These are phyloP conservation scores for Gnathonemus longibarbis DNA, from an alignment of 2,113 vertebrate species.

Conservation along the genomic window DNA sequence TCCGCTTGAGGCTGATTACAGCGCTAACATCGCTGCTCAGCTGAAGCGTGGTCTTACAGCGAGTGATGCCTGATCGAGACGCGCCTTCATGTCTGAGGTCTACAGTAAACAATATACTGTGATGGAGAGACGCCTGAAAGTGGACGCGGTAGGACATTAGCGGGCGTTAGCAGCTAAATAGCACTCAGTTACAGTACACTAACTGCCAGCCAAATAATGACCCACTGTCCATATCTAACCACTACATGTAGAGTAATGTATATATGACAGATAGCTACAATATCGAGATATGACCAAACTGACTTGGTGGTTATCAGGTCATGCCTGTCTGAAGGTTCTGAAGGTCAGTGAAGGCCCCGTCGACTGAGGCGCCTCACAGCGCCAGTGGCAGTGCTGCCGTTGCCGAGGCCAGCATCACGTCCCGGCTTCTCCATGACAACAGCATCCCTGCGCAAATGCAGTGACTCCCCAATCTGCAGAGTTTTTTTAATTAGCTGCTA, in stretches of 20 bases:
- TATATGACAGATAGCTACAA: neutral
- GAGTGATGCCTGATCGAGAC: no score
- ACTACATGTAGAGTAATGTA: neutral
- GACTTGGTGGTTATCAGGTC: neutral
- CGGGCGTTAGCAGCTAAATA: neutral
- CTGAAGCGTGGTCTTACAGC: neutral
- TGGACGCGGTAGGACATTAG: neutral
- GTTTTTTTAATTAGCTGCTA: neutral
- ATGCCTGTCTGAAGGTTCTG: neutral
- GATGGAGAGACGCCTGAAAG: neutral
- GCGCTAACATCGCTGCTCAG: neutral
- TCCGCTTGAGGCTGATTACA: neutral
- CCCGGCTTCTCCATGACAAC: neutral
- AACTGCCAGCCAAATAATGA: no score
- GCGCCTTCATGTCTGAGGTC: no score
- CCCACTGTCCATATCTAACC: neutral
- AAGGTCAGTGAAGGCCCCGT: neutral
- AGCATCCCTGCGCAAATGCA: neutral
- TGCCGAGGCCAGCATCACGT: neutral
- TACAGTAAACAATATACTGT: neutral
- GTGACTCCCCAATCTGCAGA: neutral
- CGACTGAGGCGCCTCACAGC: neutral
- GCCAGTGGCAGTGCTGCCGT: neutral
- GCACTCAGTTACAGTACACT: neutral
- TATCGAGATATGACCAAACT: neutral